These are phyloP conservation scores for Xylota sylvarum DNA, from an alignment of 2,888 invertebrate species.

Conservation along the genomic window DNA sequence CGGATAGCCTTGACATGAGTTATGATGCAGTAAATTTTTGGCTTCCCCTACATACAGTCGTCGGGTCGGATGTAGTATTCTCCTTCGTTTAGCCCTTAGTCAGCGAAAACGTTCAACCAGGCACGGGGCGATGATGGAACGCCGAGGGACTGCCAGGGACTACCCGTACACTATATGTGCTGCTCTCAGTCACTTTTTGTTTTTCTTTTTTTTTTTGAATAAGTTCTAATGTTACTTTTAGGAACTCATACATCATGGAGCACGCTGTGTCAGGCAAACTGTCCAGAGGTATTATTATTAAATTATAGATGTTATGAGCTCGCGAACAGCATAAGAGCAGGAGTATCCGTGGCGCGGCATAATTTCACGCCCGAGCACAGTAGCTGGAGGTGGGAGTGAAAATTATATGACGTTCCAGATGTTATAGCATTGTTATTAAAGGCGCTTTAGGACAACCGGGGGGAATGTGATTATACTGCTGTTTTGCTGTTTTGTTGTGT, in stretches of 20 bases:
- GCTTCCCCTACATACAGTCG: not conserved
- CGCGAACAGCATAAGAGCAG: not conserved
- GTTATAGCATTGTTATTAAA: slow-evolving; percentile 38
- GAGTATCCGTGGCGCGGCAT: not conserved
- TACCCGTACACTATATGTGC: not conserved
- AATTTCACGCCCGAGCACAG: not conserved
- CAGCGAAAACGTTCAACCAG: slow-evolving; percentile 19
- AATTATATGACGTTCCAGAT: slow-evolving; percentile 32
- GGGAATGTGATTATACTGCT: slow-evolving; percentile 22
- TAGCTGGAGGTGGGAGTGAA: not conserved
- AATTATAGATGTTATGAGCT: slow-evolving; percentile 32
- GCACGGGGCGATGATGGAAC: slow-evolving; percentile 18
- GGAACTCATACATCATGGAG: slow-evolving; percentile 47
- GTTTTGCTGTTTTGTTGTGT: slow-evolving; percentile 9
- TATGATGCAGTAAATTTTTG: slow-evolving; percentile 68
- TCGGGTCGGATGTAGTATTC: not conserved
- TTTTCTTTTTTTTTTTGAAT: slow-evolving; percentile 21
- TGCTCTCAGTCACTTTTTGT: not conserved
- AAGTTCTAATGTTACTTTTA: slow-evolving; percentile 60
- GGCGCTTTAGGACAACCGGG: slow-evolving; percentile 4
- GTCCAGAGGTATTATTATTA: slow-evolving; percentile 44
- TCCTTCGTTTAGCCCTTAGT: slow-evolving; percentile 18
- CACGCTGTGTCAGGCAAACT: slow-evolving; percentile 2
- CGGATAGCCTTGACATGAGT: slow-evolving; percentile 63
- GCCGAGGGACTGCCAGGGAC: not conserved